A percentile compares a stretch with the other conserved stretches of the same genome.
Conservation (phyloP, 2,113 vertebrate species). For the Brienomyrus brachyistius region DNA sequence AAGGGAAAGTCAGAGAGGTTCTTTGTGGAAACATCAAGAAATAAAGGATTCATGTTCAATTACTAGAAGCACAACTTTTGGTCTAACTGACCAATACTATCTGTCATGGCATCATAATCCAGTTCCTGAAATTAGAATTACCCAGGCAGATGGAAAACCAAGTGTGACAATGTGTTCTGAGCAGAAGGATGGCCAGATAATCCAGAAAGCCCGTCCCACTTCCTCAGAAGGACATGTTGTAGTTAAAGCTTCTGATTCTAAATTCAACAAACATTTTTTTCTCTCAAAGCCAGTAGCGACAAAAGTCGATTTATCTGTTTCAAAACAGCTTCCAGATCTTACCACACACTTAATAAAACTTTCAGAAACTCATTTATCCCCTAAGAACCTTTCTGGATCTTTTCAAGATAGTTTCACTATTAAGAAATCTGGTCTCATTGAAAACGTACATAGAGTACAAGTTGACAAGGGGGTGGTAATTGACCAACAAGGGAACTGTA, state of each 20-base stretch:
- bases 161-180: neutral
- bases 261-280: conserved; percentile 39
- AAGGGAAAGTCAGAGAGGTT: conserved; percentile 45
- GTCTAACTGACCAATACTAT: conserved; percentile 38
- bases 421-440: conserved; percentile 22
- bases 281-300: conserved; percentile 15
- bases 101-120: conserved; percentile 28
- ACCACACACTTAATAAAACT: conserved; percentile 28
- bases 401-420: conserved; percentile 16
- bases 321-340: conserved; percentile 31
- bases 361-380: conserved; percentile 30
- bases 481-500: conserved; percentile 13
- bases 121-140: conserved; percentile 56
- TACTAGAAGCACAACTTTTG: conserved; percentile 31
- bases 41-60: conserved; percentile 34
- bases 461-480: neutral
- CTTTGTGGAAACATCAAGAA: conserved; percentile 57
- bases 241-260: conserved; percentile 49
- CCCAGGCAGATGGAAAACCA: conserved; percentile 44
- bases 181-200: conserved; percentile 39
- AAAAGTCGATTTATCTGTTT: neutral
- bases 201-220: conserved; percentile 56
- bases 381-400: conserved; percentile 24
- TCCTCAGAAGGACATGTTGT: conserved; percentile 56
- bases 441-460: neutral